Conservation (phyloP, 2,888 invertebrate species). For the Drosophila austrosaltans region DNA sequence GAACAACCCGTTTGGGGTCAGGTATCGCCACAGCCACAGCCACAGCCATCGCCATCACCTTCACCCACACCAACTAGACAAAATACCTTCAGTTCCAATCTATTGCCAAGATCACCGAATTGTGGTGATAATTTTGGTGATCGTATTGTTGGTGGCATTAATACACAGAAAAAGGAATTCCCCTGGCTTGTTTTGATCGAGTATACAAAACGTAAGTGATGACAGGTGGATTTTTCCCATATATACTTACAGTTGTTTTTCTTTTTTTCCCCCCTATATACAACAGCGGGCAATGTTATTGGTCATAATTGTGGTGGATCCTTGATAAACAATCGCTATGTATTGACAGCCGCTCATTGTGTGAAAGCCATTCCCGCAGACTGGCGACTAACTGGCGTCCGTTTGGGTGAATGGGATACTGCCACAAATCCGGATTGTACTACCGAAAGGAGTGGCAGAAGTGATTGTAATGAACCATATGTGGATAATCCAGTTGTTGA, state of each 20-base stretch:
- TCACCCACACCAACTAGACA: slow-evolving; percentile 8
- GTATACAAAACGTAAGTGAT: slow-evolving; percentile 82
- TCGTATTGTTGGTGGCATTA: slow-evolving; percentile 86
- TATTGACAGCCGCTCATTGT: slow-evolving; percentile 91
- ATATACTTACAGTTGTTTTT: background rate
- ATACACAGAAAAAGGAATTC: slow-evolving; percentile 86
- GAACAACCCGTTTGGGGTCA: slow-evolving; percentile 46
- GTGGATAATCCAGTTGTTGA: slow-evolving; percentile 86
- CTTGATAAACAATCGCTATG: slow-evolving; percentile 87
- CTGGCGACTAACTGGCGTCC: slow-evolving; percentile 85
- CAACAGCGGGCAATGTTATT: slow-evolving; percentile 85
- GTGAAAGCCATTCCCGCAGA: slow-evolving; percentile 86
- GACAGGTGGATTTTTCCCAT: background rate
- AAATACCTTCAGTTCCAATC: slow-evolving; percentile 72
- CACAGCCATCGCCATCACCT: too few relatives aligned
- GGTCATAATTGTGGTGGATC: slow-evolving; percentile 90
- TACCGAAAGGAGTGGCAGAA: slow-evolving; percentile 64
- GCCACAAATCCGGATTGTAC: slow-evolving; percentile 76
- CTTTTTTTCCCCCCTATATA: background rate
- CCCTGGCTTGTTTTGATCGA: slow-evolving; percentile 84
- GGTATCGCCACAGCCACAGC: background rate
- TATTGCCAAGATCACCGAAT: slow-evolving; percentile 59
- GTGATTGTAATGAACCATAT: slow-evolving; percentile 86
- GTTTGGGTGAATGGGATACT: slow-evolving; percentile 83
- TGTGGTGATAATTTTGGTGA: slow-evolving; percentile 82